Conservation (phyloP, 2,888 invertebrate species). For the Pyrgus malvae region DNA sequence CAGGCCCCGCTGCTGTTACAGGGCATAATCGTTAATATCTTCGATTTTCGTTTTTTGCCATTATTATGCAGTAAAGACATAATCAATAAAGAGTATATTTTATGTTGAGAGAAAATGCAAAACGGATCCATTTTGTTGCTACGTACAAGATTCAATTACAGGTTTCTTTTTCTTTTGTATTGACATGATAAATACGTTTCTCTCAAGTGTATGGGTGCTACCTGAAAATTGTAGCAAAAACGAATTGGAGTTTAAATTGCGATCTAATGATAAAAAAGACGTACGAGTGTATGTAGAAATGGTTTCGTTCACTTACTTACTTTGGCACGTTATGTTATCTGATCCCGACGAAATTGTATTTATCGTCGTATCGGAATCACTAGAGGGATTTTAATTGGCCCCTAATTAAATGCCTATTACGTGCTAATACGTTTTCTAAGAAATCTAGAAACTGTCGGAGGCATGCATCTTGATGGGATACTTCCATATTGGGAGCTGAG, state of each 20-base stretch:
- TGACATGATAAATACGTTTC: conserved; percentile 6
- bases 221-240: conserved; percentile 20
- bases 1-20: conserved; percentile 9
- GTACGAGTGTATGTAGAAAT: background rate
- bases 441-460: conserved; percentile 31
- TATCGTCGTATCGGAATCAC: conserved; percentile 25
- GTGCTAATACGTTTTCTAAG: conserved; percentile 29
- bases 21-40: conserved; percentile 12
- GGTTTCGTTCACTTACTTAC: conserved; percentile 20
- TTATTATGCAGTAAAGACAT: conserved; percentile 1
- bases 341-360: conserved; percentile 27
- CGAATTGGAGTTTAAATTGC: conserved; percentile 25
- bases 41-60: conserved; percentile 6
- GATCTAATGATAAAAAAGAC: conserved; percentile 20
- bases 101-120: conserved; percentile 9
- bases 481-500: conserved; percentile 27
- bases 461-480: conserved; percentile 32
- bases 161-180: conserved; percentile 14
- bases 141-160: conserved; percentile 12
- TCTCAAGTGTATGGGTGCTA: conserved; percentile 9
- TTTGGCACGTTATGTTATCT: conserved; percentile 24
- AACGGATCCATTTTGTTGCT: conserved; percentile 13
- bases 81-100: conserved; percentile 1
- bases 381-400: conserved; percentile 26
- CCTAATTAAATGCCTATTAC: conserved; percentile 29